A percentile compares a stretch with the other conserved stretches of the same genome.
Evolutionary conservation across 1,140 invertebrate genomes (phyloP).

Genomic region (Macrotrachela quadricornifera): DNA sequence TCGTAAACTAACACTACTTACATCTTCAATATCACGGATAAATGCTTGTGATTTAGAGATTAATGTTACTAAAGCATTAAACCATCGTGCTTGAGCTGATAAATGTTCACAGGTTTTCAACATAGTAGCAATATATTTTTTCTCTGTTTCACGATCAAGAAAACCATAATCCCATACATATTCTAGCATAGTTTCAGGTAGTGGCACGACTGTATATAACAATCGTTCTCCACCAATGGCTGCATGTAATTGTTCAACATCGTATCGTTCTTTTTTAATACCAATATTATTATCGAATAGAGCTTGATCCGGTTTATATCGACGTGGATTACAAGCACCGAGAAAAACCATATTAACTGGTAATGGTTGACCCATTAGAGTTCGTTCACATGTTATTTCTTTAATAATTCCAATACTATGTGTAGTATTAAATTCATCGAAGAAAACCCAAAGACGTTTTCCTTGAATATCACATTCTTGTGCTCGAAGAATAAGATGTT

Average conservation of each 20-base stretch:
- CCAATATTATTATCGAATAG: too few relatives aligned
- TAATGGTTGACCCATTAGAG: constrained; percentile 14
- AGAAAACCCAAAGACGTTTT: too few relatives aligned
- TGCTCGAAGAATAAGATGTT: too few relatives aligned
- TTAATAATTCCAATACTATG: constrained; percentile 23
- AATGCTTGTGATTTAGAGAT: constrained; percentile 18
- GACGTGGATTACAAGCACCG: constrained; percentile 24
- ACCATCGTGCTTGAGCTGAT: too few relatives aligned
- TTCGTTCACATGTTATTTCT: constrained; percentile 23
- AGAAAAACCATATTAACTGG: constrained; percentile 13
- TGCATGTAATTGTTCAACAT: too few relatives aligned
- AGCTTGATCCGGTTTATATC: constrained; percentile 20
- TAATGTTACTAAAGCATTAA: too few relatives aligned
- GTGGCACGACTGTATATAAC: constrained; percentile 20
- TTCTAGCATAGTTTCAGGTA: constrained; percentile 20
- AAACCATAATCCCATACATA: constrained; percentile 25
- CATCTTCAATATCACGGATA: constrained; percentile 19
- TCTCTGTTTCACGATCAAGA: constrained; percentile 15
- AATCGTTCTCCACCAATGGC: too few relatives aligned
- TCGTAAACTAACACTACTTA: constrained; percentile 24
- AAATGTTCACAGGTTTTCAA: too few relatives aligned
- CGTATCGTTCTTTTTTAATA: too few relatives aligned
- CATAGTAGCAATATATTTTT: constrained; percentile 20
- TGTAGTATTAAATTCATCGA: constrained; percentile 29
- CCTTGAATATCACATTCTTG: too few relatives aligned